These are phyloP conservation scores for Cavia porcellus DNA, from an alignment of 2,113 vertebrate genomes.

Conservation along the genomic window DNA sequence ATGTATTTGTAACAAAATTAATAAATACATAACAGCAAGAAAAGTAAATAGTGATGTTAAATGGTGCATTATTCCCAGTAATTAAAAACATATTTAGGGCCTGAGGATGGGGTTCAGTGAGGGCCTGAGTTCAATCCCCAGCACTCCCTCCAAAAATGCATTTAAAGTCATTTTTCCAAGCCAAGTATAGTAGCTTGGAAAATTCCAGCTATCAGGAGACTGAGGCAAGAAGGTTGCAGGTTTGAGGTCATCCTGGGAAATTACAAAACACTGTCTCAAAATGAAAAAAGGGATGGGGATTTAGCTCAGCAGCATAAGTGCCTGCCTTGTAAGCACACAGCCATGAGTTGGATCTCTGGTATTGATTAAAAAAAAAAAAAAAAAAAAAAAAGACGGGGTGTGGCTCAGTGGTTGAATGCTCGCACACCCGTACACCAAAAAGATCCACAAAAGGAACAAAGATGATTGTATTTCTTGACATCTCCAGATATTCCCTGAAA, in stretches of 20 bases:
- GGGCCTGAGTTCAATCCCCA: neutral
- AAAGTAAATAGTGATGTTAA: constrained; percentile 25
- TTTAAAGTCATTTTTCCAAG: constrained; percentile 51
- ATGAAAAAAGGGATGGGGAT: neutral
- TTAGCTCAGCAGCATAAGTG: no score
- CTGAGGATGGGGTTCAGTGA: neutral
- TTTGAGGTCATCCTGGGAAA: neutral
- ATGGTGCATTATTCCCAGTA: neutral
- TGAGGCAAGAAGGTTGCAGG: neutral
- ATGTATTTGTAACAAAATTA: neutral
- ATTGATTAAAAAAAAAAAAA: neutral
- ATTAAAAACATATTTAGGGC: neutral
- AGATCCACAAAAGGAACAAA: neutral
- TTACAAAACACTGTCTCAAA: neutral
- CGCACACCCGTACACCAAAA: neutral
- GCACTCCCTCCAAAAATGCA: neutral
- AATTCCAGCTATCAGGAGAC: neutral
- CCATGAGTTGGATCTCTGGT: no score
- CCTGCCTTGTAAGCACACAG: no score
- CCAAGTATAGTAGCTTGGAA: neutral
- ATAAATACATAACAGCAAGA: neutral
- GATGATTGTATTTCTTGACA: neutral
- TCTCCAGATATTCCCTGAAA: neutral
- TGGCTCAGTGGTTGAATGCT: neutral
- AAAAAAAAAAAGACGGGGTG: neutral